Conservation (phyloP, 1,140 invertebrate genomes). For the Bursaphelenchus mucronatus region DNA sequence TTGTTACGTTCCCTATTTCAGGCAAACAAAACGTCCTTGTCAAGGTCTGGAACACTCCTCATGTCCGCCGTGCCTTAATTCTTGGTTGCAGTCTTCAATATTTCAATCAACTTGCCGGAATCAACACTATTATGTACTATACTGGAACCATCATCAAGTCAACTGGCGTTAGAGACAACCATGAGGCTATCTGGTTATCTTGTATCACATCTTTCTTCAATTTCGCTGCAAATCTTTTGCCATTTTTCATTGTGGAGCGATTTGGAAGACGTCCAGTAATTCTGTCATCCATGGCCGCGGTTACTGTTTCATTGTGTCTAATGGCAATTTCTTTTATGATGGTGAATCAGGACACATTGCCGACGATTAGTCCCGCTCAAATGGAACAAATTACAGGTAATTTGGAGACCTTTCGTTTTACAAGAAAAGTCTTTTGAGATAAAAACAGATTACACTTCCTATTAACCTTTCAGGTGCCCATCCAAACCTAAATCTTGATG, state of each 20-base stretch:
- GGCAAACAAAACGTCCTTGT: constrained; percentile 57
- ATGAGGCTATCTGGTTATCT: constrained; percentile 68
- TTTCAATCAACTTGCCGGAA: constrained; percentile 68
- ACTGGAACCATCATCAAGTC: constrained; percentile 69
- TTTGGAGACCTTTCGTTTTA: neutral
- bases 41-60: constrained; percentile 63
- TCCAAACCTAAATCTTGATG: neutral
- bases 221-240: constrained; percentile 67
- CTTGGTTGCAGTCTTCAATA: constrained; percentile 67
- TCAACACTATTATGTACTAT: constrained; percentile 70
- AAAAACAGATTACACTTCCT: no score
- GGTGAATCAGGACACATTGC: constrained; percentile 31
- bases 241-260: constrained; percentile 67
- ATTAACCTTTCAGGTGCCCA: neutral
- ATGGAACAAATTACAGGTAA: neutral
- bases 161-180: constrained; percentile 65
- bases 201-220: constrained; percentile 64
- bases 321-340: constrained; percentile 33
- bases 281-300: constrained; percentile 26
- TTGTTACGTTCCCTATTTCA: constrained; percentile 7
- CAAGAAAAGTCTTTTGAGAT: no score
- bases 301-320: constrained; percentile 26
- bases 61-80: constrained; percentile 64
- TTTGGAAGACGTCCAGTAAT: constrained; percentile 65
- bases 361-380: constrained; percentile 6